Evolutionary conservation across 2,888 invertebrate genomes (phyloP), one percentile per base, ranked within the genome.

Genomic region (Meandrusa payeni): DNA sequence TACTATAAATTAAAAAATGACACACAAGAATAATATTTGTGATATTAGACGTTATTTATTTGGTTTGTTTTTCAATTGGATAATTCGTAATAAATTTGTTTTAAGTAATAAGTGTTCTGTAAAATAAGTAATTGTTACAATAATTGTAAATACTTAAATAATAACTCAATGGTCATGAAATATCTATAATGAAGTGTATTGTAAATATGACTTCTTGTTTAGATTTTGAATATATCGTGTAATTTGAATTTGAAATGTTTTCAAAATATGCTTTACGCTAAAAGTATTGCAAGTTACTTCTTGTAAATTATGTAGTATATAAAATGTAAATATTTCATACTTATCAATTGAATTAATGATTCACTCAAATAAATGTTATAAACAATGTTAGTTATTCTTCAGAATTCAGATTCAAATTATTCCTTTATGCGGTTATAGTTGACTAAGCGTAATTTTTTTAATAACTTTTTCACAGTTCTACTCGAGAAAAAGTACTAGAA

Each of bases 31-130:
- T 73, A 55, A 64, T 65, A 62, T 77, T 80, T 83, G 83, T 82
- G 83, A 83, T 83, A 83, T 76, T 82, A 82, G 82, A 64, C 47
- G 58, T 71, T 75, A 79, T 73, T n/a, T n/a, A 69, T 61, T 57
- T 56, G 64, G 67, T 67, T 64, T 59, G 54, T 64, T 59, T 69
- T 63, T 62, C 69, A n/a, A n/a, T n/a, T n/a, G n/a, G n/a, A n/a
- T n/a, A n/a, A n/a, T n/a, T n/a, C n/a, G 57, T 49, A 41, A 37
- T 49, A 42, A 36, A 23, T 31, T 31, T 11, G 39, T 48, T 46
- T 42, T 50, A 45, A 41, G 4, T 23, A 23, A 9, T 29, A 20
- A 32, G 20, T 31, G 31, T 31, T 29, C 29, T 9, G 2, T 7
- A 10, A 31, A 9, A 23, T 10, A 11, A 5, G 19, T 23, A 10